These are phyloP conservation scores for Oxyura jamaicensis DNA, from an alignment of 2,113 vertebrate genomes.

Conservation along the genomic window DNA sequence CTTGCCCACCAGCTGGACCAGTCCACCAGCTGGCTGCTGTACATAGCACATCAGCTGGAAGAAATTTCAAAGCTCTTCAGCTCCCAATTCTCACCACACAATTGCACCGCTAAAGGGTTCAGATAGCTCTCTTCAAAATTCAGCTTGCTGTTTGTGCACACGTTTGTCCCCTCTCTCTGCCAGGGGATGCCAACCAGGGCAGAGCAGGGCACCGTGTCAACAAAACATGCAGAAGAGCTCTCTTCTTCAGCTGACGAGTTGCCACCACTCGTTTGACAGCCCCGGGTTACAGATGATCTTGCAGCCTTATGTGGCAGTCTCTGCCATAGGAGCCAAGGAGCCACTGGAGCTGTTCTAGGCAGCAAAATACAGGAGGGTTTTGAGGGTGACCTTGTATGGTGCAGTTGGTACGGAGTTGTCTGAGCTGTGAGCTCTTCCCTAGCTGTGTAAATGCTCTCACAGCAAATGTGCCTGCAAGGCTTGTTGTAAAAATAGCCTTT, in stretches of 20 bases:
- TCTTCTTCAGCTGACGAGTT: background rate
- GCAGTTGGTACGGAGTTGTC: background rate
- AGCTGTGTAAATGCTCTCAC: background rate
- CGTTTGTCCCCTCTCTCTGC: background rate
- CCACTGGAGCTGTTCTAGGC: background rate
- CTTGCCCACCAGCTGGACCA: background rate
- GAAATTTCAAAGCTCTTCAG: background rate
- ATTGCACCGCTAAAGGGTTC: background rate
- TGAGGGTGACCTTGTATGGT: background rate
- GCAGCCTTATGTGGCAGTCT: background rate
- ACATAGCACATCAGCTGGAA: background rate
- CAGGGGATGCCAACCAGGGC: background rate
- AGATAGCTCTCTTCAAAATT: background rate
- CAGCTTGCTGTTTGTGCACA: background rate
- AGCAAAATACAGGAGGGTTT: background rate
- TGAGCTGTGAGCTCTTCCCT: background rate
- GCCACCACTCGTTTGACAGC: background rate
- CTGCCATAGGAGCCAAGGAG: background rate
- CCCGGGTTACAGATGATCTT: background rate
- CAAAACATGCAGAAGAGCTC: background rate
- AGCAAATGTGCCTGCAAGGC: background rate
- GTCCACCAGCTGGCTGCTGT: background rate
- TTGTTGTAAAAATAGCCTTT: background rate
- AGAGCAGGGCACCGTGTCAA: background rate
- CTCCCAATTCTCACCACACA: background rate